Conservation (phyloP, 2,888 invertebrate genomes). For the Euphydryas editha region DNA sequence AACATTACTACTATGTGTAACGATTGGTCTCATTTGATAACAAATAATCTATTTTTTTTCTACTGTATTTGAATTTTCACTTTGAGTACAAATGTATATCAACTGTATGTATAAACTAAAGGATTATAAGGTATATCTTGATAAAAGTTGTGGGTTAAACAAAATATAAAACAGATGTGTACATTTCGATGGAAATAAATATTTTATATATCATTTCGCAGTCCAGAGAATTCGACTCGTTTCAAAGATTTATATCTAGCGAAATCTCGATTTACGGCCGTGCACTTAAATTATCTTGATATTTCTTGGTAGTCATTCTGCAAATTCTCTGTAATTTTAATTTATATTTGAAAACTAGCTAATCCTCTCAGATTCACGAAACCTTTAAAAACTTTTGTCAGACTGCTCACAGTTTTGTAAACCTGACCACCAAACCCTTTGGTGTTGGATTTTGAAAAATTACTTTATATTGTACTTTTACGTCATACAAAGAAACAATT, state of each 20-base stretch:
- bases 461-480: too few species aligned
- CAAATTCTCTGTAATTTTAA: constrained; percentile 21
- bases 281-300: constrained; percentile 59
- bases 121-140: neutral
- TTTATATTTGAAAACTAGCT: too few species aligned
- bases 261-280: constrained; percentile 70
- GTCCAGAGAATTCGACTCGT: constrained; percentile 74
- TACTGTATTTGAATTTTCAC: neutral
- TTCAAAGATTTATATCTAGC: constrained; percentile 78
- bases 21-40: too few species aligned
- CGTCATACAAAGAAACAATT: too few species aligned
- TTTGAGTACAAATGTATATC: neutral
- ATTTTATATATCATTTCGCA: constrained; percentile 80
- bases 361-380: too few species aligned
- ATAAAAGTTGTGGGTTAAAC: constrained; percentile 37
- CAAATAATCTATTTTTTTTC: too few species aligned
- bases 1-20: too few species aligned
- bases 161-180: constrained; percentile 70
- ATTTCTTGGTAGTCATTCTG: constrained; percentile 32
- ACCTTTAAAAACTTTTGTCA: too few species aligned
- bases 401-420: too few species aligned
- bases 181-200: constrained; percentile 76
- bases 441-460: too few species aligned
- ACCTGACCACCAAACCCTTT: too few species aligned
- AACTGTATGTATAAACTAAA: neutral